Percentiles rank a stretch among this genome's conserved stretches.
Conservation (phyloP, 2,888 invertebrate species). For the Hydriomena furcata region DNA sequence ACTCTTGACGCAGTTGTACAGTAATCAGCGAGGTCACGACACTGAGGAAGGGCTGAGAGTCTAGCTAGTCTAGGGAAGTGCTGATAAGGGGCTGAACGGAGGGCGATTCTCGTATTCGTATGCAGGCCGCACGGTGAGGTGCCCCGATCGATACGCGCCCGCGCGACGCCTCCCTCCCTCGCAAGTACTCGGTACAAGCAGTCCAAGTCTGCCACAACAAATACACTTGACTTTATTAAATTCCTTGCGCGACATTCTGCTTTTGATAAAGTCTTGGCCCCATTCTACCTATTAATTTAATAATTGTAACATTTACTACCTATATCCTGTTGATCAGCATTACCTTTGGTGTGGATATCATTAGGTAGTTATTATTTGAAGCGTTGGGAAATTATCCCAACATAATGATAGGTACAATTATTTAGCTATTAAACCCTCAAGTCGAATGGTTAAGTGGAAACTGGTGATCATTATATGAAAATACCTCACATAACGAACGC, state of each 20-base stretch:
- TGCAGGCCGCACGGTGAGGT: conserved; percentile 73
- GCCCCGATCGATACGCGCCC: conserved; percentile 81
- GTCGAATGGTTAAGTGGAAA: conserved; percentile 22
- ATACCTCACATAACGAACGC: conserved; percentile 16
- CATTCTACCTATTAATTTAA: no score
- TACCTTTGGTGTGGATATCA: conserved; percentile 10
- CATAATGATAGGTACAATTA: conserved; percentile 44
- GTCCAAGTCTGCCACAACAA: conserved; percentile 62
- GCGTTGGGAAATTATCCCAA: conserved; percentile 12
- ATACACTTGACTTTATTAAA: conserved; percentile 63
- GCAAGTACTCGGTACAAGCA: conserved; percentile 51
- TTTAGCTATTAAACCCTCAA: conserved; percentile 44
- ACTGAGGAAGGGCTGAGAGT: conserved; percentile 65
- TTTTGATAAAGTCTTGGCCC: conserved; percentile 10
- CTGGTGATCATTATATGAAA: conserved; percentile 15
- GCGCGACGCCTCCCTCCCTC: conserved; percentile 69
- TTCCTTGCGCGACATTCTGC: conserved; percentile 40
- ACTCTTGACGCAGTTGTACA: conserved; percentile 47
- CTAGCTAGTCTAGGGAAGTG: conserved; percentile 66
- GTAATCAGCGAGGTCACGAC: conserved; percentile 62
- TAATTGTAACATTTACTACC: no score
- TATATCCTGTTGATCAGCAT: conserved; percentile 6
- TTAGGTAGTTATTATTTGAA: conserved; percentile 14
- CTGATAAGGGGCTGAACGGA: conserved; percentile 72
- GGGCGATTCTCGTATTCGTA: conserved; percentile 79